Percentiles rank a stretch among this genome's conserved stretches.
Evolutionary conservation across 1,140 invertebrate species (phyloP).

Genomic region (Zophobas atratus): DNA sequence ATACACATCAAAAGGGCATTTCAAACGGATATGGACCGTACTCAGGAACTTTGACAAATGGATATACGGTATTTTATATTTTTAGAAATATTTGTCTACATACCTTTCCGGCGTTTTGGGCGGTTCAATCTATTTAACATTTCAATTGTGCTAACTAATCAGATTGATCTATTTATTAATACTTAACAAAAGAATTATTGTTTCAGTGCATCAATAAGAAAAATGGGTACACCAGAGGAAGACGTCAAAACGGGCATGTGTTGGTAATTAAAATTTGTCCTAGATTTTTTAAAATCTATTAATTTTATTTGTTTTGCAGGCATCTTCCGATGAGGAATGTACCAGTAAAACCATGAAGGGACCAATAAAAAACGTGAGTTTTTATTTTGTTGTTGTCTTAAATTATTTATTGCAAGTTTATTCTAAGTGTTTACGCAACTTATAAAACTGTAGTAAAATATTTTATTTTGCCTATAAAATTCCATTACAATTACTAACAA

Average conservation of each 20-base stretch:
- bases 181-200: constrained; percentile 5
- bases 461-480: constrained; percentile 3
- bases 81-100: not conserved
- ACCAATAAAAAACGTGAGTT: constrained; percentile 46
- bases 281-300: constrained; percentile 24
- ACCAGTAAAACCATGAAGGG: constrained; percentile 35
- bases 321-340: constrained; percentile 49
- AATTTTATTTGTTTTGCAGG: constrained; percentile 35
- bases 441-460: constrained; percentile 14
- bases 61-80: constrained; percentile 42
- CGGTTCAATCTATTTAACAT: constrained; percentile 28
- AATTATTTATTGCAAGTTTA: constrained; percentile 41
- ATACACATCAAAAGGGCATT: constrained; percentile 27
- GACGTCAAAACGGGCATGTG: constrained; percentile 45
- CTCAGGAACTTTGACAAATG: constrained; percentile 27
- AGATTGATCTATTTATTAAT: constrained; percentile 36
- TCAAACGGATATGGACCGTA: constrained; percentile 36
- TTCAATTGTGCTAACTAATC: constrained; percentile 35
- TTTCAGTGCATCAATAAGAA: constrained; percentile 15
- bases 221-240: constrained; percentile 24
- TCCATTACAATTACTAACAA: not conserved
- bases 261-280: constrained; percentile 42
- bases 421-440: constrained; percentile 12
- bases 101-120: constrained; percentile 39
- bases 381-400: constrained; percentile 34